Conservation (phyloP, 23 tunicate species). For the Halocynthia aurantium region DNA sequence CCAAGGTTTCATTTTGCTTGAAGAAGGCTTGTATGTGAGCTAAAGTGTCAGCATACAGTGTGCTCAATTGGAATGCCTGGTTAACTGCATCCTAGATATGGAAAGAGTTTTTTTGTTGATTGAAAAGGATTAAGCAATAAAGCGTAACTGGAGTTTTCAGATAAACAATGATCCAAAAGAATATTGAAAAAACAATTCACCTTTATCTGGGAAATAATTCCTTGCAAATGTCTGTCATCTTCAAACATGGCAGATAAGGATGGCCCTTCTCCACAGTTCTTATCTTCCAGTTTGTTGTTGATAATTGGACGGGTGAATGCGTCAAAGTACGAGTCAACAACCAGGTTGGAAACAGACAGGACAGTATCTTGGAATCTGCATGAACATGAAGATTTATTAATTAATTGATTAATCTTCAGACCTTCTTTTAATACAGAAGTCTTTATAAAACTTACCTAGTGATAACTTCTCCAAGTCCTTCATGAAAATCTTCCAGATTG, state of each 20-base stretch:
- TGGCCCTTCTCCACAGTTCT: slow-evolving; percentile 97
- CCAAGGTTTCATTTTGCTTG: slow-evolving; percentile 78
- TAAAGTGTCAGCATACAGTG: slow-evolving; percentile 68
- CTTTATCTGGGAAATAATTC: slow-evolving; percentile 53
- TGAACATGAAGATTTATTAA: not conserved
- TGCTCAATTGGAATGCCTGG: slow-evolving; percentile 76
- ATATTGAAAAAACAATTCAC: slow-evolving; percentile 5
- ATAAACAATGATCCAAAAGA: not conserved
- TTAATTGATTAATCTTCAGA: not conserved
- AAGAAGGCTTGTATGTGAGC: slow-evolving; percentile 78
- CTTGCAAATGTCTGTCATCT: slow-evolving; percentile 80
- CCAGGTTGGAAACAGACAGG: slow-evolving; percentile 81
- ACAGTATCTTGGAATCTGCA: slow-evolving; percentile 90
- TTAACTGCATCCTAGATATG: slow-evolving; percentile 54
- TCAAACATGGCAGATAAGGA: slow-evolving; percentile 87
- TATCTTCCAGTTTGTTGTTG: slow-evolving; percentile 94
- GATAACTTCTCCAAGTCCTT: slow-evolving; percentile 69
- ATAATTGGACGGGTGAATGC: slow-evolving; percentile 97
- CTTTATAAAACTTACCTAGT: slow-evolving; percentile 20
- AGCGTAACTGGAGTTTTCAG: not conserved
- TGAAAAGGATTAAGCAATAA: not conserved
- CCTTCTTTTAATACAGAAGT: not conserved
- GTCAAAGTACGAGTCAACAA: slow-evolving; percentile 74
- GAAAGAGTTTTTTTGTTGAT: no score
- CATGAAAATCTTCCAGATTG: slow-evolving; percentile 79